Conservation (phyloP, 2,113 vertebrate genomes). For the Callopanchax toddi region DNA sequence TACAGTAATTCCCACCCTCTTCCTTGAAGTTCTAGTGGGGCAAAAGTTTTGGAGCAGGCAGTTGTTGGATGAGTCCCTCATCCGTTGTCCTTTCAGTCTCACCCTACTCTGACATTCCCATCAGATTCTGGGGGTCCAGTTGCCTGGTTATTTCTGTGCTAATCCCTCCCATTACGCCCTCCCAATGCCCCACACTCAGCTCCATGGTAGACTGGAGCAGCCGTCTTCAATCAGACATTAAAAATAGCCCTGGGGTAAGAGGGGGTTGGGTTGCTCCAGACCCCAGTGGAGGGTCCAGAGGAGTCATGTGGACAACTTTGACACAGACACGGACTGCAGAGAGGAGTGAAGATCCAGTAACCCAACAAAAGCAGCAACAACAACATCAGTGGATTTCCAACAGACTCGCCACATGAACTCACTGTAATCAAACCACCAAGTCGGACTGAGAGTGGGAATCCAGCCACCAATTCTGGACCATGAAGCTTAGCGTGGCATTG, state of each 20-base stretch:
- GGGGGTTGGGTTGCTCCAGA: slow-evolving; percentile 64
- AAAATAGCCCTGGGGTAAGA: slow-evolving; percentile 85
- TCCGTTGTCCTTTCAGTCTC: slow-evolving; percentile 54
- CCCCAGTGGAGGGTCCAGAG: slow-evolving; percentile 43
- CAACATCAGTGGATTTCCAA: slow-evolving; percentile 24
- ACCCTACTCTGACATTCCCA: slow-evolving; percentile 66
- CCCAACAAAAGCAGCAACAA: slow-evolving; percentile 13
- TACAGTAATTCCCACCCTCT: neutral
- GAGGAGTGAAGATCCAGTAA: slow-evolving; percentile 36
- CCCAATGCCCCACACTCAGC: slow-evolving; percentile 44
- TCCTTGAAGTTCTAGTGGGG: slow-evolving; percentile 6
- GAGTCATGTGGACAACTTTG: slow-evolving; percentile 63
- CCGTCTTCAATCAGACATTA: slow-evolving; percentile 85
- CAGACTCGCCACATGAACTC: slow-evolving; percentile 48
- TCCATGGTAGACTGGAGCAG: slow-evolving; percentile 61
- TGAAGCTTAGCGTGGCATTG: slow-evolving; percentile 90
- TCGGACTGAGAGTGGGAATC: slow-evolving; percentile 27
- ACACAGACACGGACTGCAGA: slow-evolving; percentile 45
- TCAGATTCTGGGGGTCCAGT: slow-evolving; percentile 66
- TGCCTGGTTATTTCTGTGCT: slow-evolving; percentile 77
- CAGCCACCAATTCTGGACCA: slow-evolving; percentile 59
- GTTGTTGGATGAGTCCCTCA: slow-evolving; percentile 41
- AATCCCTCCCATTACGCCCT: slow-evolving; percentile 40
- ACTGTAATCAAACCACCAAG: slow-evolving; percentile 27
- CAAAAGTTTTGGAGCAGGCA: slow-evolving; percentile 14